Conservation (phyloP, 1,140 invertebrate genomes). For the Bombus impatiens region DNA sequence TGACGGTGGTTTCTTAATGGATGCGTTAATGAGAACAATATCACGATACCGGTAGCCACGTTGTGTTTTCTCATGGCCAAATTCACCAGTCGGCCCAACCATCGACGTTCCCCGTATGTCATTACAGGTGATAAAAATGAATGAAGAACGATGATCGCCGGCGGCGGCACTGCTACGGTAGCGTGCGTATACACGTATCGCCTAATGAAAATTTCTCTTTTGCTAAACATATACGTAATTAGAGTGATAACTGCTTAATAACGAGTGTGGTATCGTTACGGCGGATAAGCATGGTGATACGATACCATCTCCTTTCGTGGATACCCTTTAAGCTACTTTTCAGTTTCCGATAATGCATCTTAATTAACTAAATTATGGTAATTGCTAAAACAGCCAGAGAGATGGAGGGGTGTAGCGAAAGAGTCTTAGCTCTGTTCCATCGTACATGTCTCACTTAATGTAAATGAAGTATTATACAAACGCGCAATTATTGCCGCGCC, state of each 20-base stretch:
- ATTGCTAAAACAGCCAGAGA: conserved; percentile 39
- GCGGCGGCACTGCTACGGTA: too few species aligned
- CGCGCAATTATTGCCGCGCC: conserved; percentile 30
- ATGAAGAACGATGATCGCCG: conserved; percentile 22
- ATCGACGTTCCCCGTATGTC: conserved; percentile 4
- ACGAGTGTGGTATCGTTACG: conserved; percentile 55
- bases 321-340: conserved; percentile 44
- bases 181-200: background rate
- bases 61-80: background rate
- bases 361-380: conserved; percentile 65
- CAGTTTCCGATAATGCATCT: conserved; percentile 56
- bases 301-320: conserved; percentile 42
- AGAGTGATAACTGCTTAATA: conserved; percentile 64
- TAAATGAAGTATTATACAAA: conserved; percentile 51
- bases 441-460: conserved; percentile 32
- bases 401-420: background rate
- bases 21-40: conserved; percentile 25
- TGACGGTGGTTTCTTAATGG: background rate
- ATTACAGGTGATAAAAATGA: conserved; percentile 45
- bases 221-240: conserved; percentile 63
- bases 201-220: conserved; percentile 54
- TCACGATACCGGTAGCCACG: background rate
- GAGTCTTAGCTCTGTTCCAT: background rate
- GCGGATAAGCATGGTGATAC: conserved; percentile 53
- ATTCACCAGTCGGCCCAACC: background rate